phyloP scores from a whole-genome alignment of 2,113 vertebrate species.

The Rhinopomastus cyanomelas region DNA sequence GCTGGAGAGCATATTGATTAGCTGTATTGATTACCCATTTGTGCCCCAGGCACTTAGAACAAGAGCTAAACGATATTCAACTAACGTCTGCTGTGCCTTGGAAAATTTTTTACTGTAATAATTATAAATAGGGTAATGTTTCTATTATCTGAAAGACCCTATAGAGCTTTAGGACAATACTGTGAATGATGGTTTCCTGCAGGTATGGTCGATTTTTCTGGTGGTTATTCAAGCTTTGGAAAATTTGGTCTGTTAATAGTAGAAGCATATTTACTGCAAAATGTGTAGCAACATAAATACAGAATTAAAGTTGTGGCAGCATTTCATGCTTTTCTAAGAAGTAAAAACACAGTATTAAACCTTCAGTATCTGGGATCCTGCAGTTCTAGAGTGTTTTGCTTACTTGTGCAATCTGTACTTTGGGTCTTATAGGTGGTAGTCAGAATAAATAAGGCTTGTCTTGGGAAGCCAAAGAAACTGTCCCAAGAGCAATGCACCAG shows the following conservation, averaged over 20 bases:
- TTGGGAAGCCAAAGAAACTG: not conserved
- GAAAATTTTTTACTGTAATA: slow-evolving; percentile 56
- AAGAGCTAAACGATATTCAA: slow-evolving; percentile 45
- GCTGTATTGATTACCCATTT: slow-evolving; percentile 63
- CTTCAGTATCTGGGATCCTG: not conserved
- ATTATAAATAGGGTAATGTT: slow-evolving; percentile 15
- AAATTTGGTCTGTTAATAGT: not conserved
- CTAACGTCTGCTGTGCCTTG: slow-evolving; percentile 35
- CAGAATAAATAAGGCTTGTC: not conserved
- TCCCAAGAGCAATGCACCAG: not conserved
- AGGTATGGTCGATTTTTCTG: not conserved
- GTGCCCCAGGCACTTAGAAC: slow-evolving; percentile 31
- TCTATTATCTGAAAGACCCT: slow-evolving; percentile 9
- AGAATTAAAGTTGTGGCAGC: not conserved
- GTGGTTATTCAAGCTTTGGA: not conserved
- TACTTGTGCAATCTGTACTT: not conserved
- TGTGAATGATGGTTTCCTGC: not conserved
- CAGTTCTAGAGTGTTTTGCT: slow-evolving; percentile 4
- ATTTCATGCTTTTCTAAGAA: not conserved
- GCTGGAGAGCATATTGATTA: slow-evolving; percentile 63
- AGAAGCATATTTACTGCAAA: not conserved
- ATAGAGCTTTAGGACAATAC: not conserved
- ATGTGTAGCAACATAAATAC: not conserved
- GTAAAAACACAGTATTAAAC: not conserved
- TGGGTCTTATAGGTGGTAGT: not conserved